Conservation (phyloP, 2,888 invertebrate species). For the Aleiodes alternator region DNA sequence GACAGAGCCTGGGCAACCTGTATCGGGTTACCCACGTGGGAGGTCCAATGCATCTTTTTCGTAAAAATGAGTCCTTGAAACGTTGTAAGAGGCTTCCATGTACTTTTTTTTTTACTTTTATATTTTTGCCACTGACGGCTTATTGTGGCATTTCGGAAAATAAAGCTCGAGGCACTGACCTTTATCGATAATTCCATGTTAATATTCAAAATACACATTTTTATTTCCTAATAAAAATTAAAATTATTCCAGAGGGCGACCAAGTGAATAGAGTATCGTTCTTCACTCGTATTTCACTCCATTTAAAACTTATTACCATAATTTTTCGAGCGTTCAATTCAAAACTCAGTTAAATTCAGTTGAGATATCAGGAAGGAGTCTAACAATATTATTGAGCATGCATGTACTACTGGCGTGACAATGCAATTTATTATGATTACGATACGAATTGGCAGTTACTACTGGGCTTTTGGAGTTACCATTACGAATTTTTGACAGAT, state of each 20-base stretch:
- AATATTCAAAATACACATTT: too few species aligned
- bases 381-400: too few species aligned
- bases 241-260: constrained; percentile 40
- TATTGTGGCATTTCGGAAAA: constrained; percentile 35
- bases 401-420: background rate
- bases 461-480: constrained; percentile 48
- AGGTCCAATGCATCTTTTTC: constrained; percentile 73
- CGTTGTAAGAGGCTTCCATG: constrained; percentile 73
- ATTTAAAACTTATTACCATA: too few species aligned
- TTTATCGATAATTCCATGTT: too few species aligned
- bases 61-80: constrained; percentile 71
- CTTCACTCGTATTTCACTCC: too few species aligned
- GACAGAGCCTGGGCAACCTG: constrained; percentile 48
- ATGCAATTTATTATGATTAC: constrained; percentile 19
- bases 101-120: constrained; percentile 27
- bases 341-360: background rate
- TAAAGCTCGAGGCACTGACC: constrained; percentile 25
- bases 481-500: constrained; percentile 59
- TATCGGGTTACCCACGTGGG: constrained; percentile 73
- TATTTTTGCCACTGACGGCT: constrained; percentile 1
- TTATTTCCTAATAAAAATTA: too few species aligned
- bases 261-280: constrained; percentile 45
- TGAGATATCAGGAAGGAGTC: too few species aligned
- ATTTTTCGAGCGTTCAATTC: too few species aligned
- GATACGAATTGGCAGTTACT: constrained; percentile 6